These are phyloP conservation scores for Fringilla coelebs DNA, from an alignment of 2,797 vertebrate genomes.

Conservation along the genomic window DNA sequence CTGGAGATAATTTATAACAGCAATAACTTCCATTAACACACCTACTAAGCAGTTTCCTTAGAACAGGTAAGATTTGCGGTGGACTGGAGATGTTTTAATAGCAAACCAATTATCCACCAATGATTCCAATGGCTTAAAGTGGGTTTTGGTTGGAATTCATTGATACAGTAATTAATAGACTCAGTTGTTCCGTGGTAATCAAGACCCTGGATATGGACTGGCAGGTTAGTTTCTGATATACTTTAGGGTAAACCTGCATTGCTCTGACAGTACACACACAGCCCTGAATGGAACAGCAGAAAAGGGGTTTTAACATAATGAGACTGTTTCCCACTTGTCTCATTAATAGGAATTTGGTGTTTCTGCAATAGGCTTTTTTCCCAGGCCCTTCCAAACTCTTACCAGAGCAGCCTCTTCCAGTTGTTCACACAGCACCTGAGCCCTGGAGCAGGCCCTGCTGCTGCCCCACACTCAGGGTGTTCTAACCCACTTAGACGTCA, in stretches of 20 bases:
- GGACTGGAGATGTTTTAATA: slow-evolving; percentile 37
- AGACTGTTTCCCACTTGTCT: background rate
- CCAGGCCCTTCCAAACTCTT: background rate
- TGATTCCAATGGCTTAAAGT: slow-evolving; percentile 39
- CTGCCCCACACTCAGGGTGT: background rate
- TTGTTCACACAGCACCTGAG: background rate
- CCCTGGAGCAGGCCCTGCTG: background rate
- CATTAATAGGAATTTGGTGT: background rate
- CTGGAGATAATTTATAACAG: slow-evolving; percentile 52
- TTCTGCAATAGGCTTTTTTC: background rate
- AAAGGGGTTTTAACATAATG: background rate
- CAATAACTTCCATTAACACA: slow-evolving; percentile 47
- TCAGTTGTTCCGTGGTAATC: background rate
- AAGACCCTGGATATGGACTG: background rate
- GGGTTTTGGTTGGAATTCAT: slow-evolving; percentile 48
- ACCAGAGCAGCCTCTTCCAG: background rate
- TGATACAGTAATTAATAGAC: slow-evolving; percentile 30
- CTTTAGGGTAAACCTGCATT: background rate
- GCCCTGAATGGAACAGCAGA: background rate
- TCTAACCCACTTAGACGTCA: background rate
- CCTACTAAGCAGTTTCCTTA: slow-evolving; percentile 44
- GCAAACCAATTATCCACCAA: slow-evolving; percentile 62
- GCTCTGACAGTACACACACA: background rate
- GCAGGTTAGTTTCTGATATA: background rate
- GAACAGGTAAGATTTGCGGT: slow-evolving; percentile 51